These are phyloP conservation scores for Gambusia yucatana DNA, from an alignment of 2,797 vertebrate genomes.

Conservation along the genomic window DNA sequence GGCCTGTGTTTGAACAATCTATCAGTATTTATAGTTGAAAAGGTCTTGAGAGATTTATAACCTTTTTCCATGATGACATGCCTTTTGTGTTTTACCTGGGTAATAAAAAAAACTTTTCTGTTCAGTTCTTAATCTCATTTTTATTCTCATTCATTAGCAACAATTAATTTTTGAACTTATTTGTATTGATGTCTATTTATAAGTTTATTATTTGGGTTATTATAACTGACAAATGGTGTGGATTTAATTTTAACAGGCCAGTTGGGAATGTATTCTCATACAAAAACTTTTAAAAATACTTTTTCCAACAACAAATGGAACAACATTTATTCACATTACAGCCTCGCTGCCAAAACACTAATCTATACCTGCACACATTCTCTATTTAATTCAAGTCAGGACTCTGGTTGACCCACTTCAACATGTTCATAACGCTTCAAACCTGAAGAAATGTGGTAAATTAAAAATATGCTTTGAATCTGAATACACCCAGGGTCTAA, in stretches of 20 bases:
- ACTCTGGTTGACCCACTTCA: not conserved
- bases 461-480: not conserved
- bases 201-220: not conserved
- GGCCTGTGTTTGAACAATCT: not conserved
- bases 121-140: not conserved
- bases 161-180: not conserved
- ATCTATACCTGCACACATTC: not conserved
- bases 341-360: not conserved
- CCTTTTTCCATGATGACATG: not conserved
- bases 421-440: not conserved
- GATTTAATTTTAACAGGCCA: not conserved
- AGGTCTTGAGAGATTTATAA: not conserved
- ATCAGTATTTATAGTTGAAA: not conserved
- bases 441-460: not conserved
- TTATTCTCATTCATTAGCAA: not conserved
- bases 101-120: not conserved
- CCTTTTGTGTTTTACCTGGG: not conserved
- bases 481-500: not conserved
- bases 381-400: not conserved
- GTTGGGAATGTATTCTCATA: not conserved
- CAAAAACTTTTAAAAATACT: not conserved
- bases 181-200: not conserved
- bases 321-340: not conserved
- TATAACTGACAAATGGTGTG: not conserved
- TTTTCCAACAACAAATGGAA: not conserved